These are phyloP conservation scores for Mesodorylaimus sp. DNA, from an alignment of 2,888 invertebrate genomes.

Conservation along the genomic window DNA sequence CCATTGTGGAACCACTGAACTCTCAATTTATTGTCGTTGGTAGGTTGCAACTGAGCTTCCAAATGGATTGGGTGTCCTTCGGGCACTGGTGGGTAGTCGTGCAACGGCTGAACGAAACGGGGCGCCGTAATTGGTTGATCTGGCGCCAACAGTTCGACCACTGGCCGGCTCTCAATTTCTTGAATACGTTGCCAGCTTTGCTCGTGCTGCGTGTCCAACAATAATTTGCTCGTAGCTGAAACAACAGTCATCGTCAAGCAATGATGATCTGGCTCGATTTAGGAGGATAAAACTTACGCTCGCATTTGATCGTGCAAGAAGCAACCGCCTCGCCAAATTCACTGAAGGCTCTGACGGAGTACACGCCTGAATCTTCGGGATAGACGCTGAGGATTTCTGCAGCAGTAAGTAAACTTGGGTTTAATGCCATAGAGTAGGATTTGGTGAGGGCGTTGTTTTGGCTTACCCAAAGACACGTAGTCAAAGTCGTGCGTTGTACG, in stretches of 20 bases:
- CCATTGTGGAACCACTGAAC: conserved; percentile 82
- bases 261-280: background rate
- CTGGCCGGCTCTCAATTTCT: conserved; percentile 34
- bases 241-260: background rate
- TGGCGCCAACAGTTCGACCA: conserved; percentile 17
- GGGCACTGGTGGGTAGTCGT: conserved; percentile 58
- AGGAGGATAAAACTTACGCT: conserved; percentile 2
- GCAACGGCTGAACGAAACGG: conserved; percentile 20
- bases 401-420: no score
- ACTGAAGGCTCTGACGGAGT: conserved; percentile 85
- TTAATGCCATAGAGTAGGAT: no score
- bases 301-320: conserved; percentile 58
- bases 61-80: conserved; percentile 79
- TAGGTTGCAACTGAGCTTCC: conserved; percentile 84
- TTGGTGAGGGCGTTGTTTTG: no score
- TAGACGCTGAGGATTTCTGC: conserved; percentile 74
- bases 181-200: conserved; percentile 29
- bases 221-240: conserved; percentile 33
- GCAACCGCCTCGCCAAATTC: conserved; percentile 79
- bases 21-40: conserved; percentile 67
- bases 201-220: conserved; percentile 60
- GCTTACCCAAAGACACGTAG: conserved; percentile 73
- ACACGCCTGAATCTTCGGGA: conserved; percentile 79
- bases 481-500: conserved; percentile 73
- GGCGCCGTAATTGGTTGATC: conserved; percentile 20